These are phyloP conservation scores for Hemitrygon akajei DNA, from an alignment of 2,797 vertebrate genomes.

Conservation along the genomic window DNA sequence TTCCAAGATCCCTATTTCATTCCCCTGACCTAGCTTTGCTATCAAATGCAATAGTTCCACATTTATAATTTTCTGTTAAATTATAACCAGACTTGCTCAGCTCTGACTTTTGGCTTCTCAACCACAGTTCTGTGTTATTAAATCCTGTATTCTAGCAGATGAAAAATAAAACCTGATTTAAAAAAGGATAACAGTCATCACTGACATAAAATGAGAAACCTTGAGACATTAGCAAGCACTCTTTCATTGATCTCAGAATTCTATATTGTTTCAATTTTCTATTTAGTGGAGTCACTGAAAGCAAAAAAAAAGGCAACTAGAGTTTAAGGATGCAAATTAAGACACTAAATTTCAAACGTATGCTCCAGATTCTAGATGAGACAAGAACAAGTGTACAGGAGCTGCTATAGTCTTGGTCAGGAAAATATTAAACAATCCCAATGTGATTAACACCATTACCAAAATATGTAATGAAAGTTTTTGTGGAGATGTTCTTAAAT, in stretches of 20 bases:
- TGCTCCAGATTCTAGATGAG: not conserved
- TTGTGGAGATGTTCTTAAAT: not conserved
- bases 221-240: not conserved
- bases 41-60: not conserved
- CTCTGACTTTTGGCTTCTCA: not conserved
- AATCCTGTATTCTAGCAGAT: not conserved
- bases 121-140: not conserved
- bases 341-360: not conserved
- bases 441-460: not conserved
- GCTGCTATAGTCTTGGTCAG: not conserved
- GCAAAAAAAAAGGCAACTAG: not conserved
- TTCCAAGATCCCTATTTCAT: not conserved
- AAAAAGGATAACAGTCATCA: not conserved
- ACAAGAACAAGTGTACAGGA: not conserved
- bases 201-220: not conserved
- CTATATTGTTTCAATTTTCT: not conserved
- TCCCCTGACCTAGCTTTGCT: not conserved
- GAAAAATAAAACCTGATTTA: not conserved
- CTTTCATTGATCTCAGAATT: not conserved
- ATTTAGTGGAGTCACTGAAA: not conserved
- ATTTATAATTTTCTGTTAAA: not conserved
- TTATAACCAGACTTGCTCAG: not conserved
- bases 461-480: not conserved
- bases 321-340: not conserved
- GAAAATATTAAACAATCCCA: not conserved